Evolutionary conservation across 1,140 invertebrate genomes (phyloP), one percentile per base, ranked within the genome.

Genomic region (Papilio glaucus): DNA sequence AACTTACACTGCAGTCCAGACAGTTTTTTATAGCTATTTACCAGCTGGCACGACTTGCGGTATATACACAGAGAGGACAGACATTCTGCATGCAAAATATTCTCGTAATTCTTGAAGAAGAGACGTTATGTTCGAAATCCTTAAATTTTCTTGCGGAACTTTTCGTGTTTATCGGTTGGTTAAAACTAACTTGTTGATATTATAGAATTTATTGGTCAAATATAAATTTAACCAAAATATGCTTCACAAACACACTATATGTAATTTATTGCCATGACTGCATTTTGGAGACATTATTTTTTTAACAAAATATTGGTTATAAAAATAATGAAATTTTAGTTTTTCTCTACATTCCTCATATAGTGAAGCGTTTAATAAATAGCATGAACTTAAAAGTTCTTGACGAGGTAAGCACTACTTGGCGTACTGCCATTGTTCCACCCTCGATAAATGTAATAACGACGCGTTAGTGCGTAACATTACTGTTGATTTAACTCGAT

Each of bases 401-500:
- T 57, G 12, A 57, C 10, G 21, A 5, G 15, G 12, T 13, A 41
- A 41, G 13, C 13, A 41, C 39, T 8, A 12, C 49, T 24, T 6
- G 24, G 21, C 49, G n/a, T n/a, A n/a, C n/a, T n/a, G n/a, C 49
- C 9, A 57, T 57, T 57, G 49, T 57, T 57, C 10, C 45, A 49
- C 45, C 21, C 49, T 26, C 49, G 24, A 57, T 57, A 57, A 57
- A 24, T 10, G 18, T 21, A 53, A 13, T 24, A 57, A 24, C 9
- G 2, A 53, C 2, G 49, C 8, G 49, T 13, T 26, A 53, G 18
- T 0, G 21, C 3, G 21, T 10, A 24, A 57, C 24, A 53, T 57
- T 53, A 4, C 45, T 57, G 18, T 57, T 57, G 49, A 24, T 57
- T 57, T 57, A 57, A 57, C 49, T 57, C 49, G 49, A 57, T 57